Evolutionary conservation across 2,888 invertebrate species (phyloP).

Genomic region (Apodemia hepburni): DNA sequence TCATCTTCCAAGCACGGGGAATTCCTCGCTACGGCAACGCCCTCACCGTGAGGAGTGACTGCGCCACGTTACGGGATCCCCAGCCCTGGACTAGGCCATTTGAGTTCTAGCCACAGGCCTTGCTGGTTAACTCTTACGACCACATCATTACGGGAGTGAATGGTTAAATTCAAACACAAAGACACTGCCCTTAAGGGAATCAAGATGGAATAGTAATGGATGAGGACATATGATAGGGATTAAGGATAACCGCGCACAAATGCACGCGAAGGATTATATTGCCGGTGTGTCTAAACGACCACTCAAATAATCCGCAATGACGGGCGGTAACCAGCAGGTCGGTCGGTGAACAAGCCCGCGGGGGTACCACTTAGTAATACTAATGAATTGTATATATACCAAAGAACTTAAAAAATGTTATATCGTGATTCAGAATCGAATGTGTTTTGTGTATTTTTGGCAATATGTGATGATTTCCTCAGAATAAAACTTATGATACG

Average conservation of each 20-base stretch:
- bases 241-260: no score
- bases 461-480: no score
- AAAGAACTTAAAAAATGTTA: no score
- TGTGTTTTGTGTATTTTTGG: no score
- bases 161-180: not conserved
- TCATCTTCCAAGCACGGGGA: not conserved
- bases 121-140: not conserved
- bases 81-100: not conserved
- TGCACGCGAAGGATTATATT: no score
- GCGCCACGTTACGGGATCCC: not conserved
- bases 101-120: not conserved
- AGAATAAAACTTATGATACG: no score
- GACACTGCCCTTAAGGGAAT: not conserved
- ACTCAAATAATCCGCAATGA: not conserved
- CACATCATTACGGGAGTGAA: not conserved
- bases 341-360: not conserved
- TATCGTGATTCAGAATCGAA: no score
- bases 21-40: not conserved
- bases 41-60: no score
- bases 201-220: not conserved
- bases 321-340: not conserved
- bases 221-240: not conserved
- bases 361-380: not conserved
- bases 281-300: no score
- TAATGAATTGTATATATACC: no score